Percentiles rank a stretch among this genome's conserved stretches.
Evolutionary conservation across 2,888 invertebrate genomes (phyloP).

Genomic region (Drosophila percnosoma): DNA sequence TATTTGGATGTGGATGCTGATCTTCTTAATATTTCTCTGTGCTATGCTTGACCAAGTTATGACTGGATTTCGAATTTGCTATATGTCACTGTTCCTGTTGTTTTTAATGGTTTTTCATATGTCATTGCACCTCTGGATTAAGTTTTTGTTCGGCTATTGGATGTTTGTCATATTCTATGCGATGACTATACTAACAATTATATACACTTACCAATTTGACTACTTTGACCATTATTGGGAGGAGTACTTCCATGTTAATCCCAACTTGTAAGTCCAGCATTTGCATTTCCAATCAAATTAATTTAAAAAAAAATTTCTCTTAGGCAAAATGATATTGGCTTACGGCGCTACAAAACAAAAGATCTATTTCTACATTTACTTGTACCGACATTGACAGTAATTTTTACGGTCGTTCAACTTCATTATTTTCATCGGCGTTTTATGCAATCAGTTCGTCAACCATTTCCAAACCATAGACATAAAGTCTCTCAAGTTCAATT

Average conservation of each 20-base stretch:
- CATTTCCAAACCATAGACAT: constrained; percentile 21
- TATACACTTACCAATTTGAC: constrained; percentile 98
- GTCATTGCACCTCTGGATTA: constrained; percentile 95
- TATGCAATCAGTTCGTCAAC: constrained; percentile 86
- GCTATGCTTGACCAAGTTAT: constrained; percentile 95
- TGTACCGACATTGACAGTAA: constrained; percentile 97
- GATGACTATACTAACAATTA: constrained; percentile 95
- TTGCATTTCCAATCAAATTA: background rate
- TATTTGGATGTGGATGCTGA: constrained; percentile 98
- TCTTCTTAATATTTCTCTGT: constrained; percentile 95
- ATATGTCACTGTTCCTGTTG: constrained; percentile 97
- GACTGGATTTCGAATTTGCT: constrained; percentile 97
- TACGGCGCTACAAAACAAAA: constrained; percentile 94
- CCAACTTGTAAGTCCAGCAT: constrained; percentile 88
- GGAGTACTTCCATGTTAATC: constrained; percentile 89
- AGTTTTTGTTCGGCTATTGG: constrained; percentile 97
- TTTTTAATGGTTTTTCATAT: constrained; percentile 97
- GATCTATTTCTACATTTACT: constrained; percentile 96
- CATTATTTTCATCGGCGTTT: constrained; percentile 99
- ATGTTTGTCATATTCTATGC: constrained; percentile 97
- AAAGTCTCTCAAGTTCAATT: background rate
- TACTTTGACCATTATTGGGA: constrained; percentile 93
- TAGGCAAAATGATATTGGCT: constrained; percentile 96
- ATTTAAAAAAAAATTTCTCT: background rate
- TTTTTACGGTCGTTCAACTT: constrained; percentile 97